Conservation (phyloP, 1,140 invertebrate genomes). For the Macrobrachium rosenbergii region DNA sequence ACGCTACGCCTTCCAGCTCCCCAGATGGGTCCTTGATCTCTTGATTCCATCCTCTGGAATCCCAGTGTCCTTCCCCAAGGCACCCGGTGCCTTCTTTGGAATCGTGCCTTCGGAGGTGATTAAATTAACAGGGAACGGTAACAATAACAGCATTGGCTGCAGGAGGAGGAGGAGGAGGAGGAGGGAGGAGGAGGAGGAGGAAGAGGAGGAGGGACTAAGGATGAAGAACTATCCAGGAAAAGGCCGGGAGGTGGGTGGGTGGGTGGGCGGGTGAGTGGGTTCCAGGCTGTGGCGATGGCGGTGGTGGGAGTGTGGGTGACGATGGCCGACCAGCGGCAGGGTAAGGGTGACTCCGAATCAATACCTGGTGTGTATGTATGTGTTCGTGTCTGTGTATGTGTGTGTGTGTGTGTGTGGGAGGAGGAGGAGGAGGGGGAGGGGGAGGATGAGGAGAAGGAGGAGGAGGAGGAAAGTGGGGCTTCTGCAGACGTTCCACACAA, state of each 20-base stretch:
- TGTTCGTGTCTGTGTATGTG: not conserved
- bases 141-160: too few relatives aligned
- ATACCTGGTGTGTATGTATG: not conserved
- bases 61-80: too few relatives aligned
- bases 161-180: not conserved
- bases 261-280: not conserved
- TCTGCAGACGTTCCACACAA: slow-evolving; percentile 18
- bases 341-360: not conserved
- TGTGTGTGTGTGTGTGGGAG: not conserved
- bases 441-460: not conserved
- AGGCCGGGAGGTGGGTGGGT: not conserved
- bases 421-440: not conserved
- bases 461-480: not conserved
- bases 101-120: too few relatives aligned
- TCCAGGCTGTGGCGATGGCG: not conserved
- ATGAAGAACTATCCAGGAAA: not conserved
- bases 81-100: too few relatives aligned
- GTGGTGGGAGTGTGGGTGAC: too few relatives aligned
- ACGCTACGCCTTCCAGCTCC: too few relatives aligned
- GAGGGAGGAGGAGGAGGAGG: not conserved
- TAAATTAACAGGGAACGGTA: too few relatives aligned
- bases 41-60: too few relatives aligned
- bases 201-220: not conserved
- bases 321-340: too few relatives aligned
- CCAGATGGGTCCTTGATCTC: too few relatives aligned